Evolutionary conservation across 1,140 invertebrate genomes (phyloP).

Genomic region (Drosophila prosaltans): DNA sequence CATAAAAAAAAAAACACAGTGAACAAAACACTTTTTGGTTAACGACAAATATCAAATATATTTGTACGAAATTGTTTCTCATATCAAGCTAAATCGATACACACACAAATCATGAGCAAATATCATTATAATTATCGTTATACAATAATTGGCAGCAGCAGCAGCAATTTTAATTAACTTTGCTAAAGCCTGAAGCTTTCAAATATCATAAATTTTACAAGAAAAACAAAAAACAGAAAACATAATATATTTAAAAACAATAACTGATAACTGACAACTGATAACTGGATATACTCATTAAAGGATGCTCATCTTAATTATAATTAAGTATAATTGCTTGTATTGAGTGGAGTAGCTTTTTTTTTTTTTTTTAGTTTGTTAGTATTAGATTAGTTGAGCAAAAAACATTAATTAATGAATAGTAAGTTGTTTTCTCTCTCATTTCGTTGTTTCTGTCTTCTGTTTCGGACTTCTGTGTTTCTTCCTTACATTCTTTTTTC

Average conservation of each 20-base stretch:
- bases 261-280: conserved; percentile 14
- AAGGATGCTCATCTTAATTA: conserved; percentile 12
- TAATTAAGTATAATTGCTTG: conserved; percentile 13
- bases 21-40: neutral
- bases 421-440: neutral
- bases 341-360: conserved; percentile 11
- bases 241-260: conserved; percentile 3
- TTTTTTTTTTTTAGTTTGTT: conserved; percentile 8
- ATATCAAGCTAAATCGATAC: conserved; percentile 11
- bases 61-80: conserved; percentile 12
- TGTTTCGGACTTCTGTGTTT: conserved; percentile 9
- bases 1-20: neutral
- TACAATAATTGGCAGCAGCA: conserved; percentile 4
- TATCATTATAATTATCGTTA: conserved; percentile 4
- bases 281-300: conserved; percentile 4
- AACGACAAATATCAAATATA: conserved; percentile 9
- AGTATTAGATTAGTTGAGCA: conserved; percentile 10
- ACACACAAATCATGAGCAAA: conserved; percentile 11
- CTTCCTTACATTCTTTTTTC: conserved; percentile 1
- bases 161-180: conserved; percentile 6
- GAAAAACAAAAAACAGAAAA: conserved; percentile 32
- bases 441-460: conserved; percentile 6
- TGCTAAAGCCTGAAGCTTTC: conserved; percentile 10
- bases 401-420: conserved; percentile 5
- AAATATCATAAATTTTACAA: conserved; percentile 5